Evolutionary conservation across 2,113 vertebrate species (phyloP), one percentile per base, ranked within the genome.

Genomic region (Carassius gibelio): DNA sequence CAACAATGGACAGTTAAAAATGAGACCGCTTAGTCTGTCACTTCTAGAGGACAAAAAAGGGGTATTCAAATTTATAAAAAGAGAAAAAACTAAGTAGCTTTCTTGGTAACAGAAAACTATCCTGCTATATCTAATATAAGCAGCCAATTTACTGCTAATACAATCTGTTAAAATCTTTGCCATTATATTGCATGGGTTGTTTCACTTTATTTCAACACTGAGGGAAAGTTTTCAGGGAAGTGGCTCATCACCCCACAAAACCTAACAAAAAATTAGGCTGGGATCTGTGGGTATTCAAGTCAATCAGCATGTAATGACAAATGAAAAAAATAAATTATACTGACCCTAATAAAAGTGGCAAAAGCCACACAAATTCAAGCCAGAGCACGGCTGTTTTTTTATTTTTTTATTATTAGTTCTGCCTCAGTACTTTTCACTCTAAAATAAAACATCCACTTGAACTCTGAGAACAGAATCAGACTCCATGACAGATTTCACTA

Each of bases 191-290:
- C 80, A 68, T 52, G 64, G 61, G 78, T 81, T 81, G 42, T 50
- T 81, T 66, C 76, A 61, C 57, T 81, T 68, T 81, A 64, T 68
- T 81, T 66, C 15, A 82, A 71, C 48, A n/a, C 45, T 38, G 14
- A n/a, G 62, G 64, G 66, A 55, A 50, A 77, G 23, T 48, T 30
- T 17, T 59, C 30, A n/a, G 36, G 3, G 6, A 62, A 21, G 34
- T 21, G 0, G 21, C 76, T 79, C 57, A 79, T 79, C 76, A 79
- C 76, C 76, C 34, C 76, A 55, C 62, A 50, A 81, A 64, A 66
- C 62, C 79, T 68, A 30, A 10, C 14, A 26, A 82, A 82, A 82
- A 82, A 69, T 71, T 71, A 36, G 48, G 15, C 64, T 14, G 48
- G 45, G 80, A 82, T 68, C 30, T 4, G 64, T 82, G 66, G 66